A percentile compares a stretch with the other conserved stretches of the same genome.
Evolutionary conservation across 2,113 vertebrate species (phyloP).

Genomic region (Phyllostomus discolor): DNA sequence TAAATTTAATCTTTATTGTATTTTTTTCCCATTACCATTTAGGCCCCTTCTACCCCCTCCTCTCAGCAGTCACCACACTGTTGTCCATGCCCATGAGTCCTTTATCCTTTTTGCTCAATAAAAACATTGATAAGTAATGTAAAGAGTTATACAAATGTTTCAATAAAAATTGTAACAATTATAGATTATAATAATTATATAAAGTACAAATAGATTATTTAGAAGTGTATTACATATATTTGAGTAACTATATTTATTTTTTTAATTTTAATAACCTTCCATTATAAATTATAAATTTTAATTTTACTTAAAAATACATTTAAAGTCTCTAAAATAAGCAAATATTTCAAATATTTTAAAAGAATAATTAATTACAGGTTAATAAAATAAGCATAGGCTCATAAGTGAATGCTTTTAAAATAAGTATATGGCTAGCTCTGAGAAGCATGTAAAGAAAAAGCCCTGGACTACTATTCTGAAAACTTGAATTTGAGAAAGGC

Average conservation of each 20-base stretch:
- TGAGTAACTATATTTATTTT: not conserved
- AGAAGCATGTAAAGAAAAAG: not conserved
- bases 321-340: not conserved
- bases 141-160: not conserved
- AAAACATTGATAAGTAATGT: not conserved
- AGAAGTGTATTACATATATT: not conserved
- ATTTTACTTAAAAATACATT: not conserved
- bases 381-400: not conserved
- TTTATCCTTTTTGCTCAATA: not conserved
- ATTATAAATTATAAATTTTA: not conserved
- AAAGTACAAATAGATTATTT: not conserved
- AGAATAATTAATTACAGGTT: not conserved
- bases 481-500: not conserved
- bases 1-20: no score
- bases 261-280: not conserved
- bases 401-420: slow-evolving; percentile 27
- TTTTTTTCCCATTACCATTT: no score
- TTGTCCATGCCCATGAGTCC: no score
- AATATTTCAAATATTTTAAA: slow-evolving; percentile 25
- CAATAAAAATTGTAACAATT: slow-evolving; percentile 7
- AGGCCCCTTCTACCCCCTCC: no score
- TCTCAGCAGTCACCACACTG: no score
- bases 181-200: not conserved
- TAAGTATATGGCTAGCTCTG: not conserved
- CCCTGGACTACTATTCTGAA: not conserved